Base-by-base conservation (phyloP, 2,888 invertebrate species). In the Drosophila tanythrix region DNA sequence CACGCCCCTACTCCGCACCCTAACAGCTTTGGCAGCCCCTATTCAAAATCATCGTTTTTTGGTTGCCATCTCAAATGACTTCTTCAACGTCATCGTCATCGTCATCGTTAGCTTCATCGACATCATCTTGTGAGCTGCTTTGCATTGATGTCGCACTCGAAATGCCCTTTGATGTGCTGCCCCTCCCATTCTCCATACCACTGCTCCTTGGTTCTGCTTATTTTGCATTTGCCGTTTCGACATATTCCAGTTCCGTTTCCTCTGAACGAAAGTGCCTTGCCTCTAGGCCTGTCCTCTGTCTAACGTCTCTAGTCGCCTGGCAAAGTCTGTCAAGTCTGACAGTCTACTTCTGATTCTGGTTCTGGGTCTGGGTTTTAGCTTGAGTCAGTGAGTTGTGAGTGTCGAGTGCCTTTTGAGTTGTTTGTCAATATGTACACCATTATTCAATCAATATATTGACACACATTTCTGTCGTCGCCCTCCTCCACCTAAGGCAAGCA, bases 361-460 rank as follows among this genome's bases (percentile, higher is more conserved):
- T 51, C 59, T 63, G 53, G 55, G 46, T 29, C 31, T 40, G n/a
- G n/a, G 33, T n/a, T 15, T 43, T 4, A 11, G 43, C 43, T 40
- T 27, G 31, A 40, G 29, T 40, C 50, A 59, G 57, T 68, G 74
- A 59, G 65, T 80, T 55, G 72, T 50, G 69, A 52, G 57, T 64
- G 74, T 81, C 74, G 88, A 89, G 88, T 82, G 88, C 80, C 85
- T 84, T 86, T 88, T 88, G 88, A 88, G 81, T 88, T 86, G 86
- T 84, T 86, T 86, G 89, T 82, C 86, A 86, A 89, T 89, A 88
- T 86, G 88, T 85, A 81, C 88, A 82, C 89, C 85, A 89, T 86
- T 89, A 88, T 89, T 88, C 89, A 88, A 89, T 86, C 86, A 86
- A 86, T 86, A 89, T 89, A 89, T 86, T 86, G 86, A 86, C 86